Base-by-base conservation (phyloP, 2,797 vertebrate genomes). In the Sebastes kiyomatsui region DNA sequence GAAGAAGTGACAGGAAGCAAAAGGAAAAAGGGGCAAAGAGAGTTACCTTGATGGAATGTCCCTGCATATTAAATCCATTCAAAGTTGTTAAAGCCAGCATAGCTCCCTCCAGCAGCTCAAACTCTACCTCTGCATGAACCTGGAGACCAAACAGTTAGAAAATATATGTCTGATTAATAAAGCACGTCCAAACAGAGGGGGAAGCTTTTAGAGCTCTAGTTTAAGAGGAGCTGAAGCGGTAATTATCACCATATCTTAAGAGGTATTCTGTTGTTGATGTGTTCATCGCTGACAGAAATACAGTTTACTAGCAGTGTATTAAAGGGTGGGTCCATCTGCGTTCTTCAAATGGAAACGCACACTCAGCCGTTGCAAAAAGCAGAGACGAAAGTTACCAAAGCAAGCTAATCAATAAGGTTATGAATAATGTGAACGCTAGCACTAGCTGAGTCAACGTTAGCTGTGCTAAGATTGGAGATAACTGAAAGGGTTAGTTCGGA, bases 91-190 rank as follows among this genome's bases (percentile, higher is more conserved):
- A 58, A 55, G 97, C 97, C 67, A 99, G 93, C 62, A 92, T 69
- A 13, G 97, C 96, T 82, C 95, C 96, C 89, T 98, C 97, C 66
- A 97, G 92, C 30, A 97, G 89, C 87, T 96, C 83, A 0, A 96
- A 98, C 0, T 95, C 94, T 7, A 97, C 83, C 77, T 95, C 92
- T 18, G 97, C 92, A 49, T 97, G 95, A 1, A 96, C 92, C 97
- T 98, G 87, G 10, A 82, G 69, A 84, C 30, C 33, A 85, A 46
- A 76, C 5, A 28, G 52, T 66, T 38, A 74, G 18, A 75, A 42
- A 72, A 32, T 23, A 77, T 2, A 61, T 5, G 2, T 12, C 0
- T 27, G 2, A 25, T 68, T 18, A 73, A 13, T 28, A 46, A 11
- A 22, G 6, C 56, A 35, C 8, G 12, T 18, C 18, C 4, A 71